Conservation (phyloP, 2,888 invertebrate genomes). For the Noctuana brunneofusca region DNA sequence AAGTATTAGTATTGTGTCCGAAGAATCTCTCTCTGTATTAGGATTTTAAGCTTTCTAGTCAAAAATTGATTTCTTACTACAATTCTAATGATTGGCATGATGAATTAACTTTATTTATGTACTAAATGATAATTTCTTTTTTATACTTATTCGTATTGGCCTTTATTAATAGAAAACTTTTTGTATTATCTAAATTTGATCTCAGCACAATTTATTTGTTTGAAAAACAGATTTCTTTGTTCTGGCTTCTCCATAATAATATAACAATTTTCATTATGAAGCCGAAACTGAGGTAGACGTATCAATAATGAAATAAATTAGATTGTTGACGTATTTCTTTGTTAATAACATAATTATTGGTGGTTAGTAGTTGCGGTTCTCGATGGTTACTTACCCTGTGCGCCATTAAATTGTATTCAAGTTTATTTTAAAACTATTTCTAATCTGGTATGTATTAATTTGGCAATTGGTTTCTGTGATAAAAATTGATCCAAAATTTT, state of each 20-base stretch:
- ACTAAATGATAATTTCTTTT: constrained; percentile 14
- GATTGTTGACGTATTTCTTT: background rate
- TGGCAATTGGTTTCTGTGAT: constrained; percentile 70
- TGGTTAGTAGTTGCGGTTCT: background rate
- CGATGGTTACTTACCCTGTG: background rate
- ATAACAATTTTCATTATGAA: background rate
- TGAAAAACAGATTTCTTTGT: background rate
- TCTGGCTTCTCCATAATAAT: background rate
- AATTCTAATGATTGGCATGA: constrained; percentile 44
- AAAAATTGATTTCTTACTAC: constrained; percentile 72
- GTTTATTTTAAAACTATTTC: background rate
- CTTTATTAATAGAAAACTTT: constrained; percentile 16
- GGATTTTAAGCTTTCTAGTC: constrained; percentile 78
- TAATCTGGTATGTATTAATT: constrained; percentile 36
- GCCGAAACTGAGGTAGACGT: background rate
- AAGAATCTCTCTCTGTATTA: constrained; percentile 81
- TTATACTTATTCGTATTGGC: constrained; percentile 18
- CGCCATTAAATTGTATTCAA: background rate
- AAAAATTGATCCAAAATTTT: constrained; percentile 49
- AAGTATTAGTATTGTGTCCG: constrained; percentile 75
- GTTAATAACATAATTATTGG: background rate
- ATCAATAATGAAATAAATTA: background rate
- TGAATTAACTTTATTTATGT: constrained; percentile 21
- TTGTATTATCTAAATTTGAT: constrained; percentile 32
- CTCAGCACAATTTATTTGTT: constrained; percentile 18